phyloP scores from a whole-genome alignment of 2,797 vertebrate species.

The Rhabdophis nuchalis region DNA sequence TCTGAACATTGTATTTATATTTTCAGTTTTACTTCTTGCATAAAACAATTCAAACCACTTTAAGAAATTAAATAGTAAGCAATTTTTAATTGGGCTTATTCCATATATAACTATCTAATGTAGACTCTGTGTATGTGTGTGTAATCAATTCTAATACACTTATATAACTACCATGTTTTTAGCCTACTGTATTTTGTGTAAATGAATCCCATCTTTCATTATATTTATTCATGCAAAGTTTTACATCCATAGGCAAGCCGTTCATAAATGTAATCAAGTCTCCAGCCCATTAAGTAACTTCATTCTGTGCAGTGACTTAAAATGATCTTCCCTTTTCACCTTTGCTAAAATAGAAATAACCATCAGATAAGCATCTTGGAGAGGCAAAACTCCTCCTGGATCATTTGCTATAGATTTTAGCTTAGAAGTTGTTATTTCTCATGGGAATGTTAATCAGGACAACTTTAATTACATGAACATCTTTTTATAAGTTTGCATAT shows the following conservation, averaged over 20 bases:
- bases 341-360: background rate
- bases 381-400: slow-evolving; percentile 22
- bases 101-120: background rate
- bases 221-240: background rate
- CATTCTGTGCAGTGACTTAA: background rate
- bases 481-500: background rate
- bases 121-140: no score
- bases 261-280: background rate
- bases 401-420: slow-evolving; percentile 17
- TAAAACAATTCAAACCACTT: background rate
- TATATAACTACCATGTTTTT: background rate
- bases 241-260: background rate
- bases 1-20: background rate
- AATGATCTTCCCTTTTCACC: background rate
- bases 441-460: background rate
- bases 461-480: slow-evolving; percentile 20
- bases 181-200: background rate
- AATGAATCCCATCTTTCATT: background rate
- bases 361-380: background rate
- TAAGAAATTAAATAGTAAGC: background rate
- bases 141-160: background rate
- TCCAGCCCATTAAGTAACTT: background rate
- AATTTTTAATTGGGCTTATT: background rate
- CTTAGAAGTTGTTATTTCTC: slow-evolving; percentile 2
- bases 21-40: background rate